Conservation (phyloP, 1,140 invertebrate species). For the Heliconius congener region DNA sequence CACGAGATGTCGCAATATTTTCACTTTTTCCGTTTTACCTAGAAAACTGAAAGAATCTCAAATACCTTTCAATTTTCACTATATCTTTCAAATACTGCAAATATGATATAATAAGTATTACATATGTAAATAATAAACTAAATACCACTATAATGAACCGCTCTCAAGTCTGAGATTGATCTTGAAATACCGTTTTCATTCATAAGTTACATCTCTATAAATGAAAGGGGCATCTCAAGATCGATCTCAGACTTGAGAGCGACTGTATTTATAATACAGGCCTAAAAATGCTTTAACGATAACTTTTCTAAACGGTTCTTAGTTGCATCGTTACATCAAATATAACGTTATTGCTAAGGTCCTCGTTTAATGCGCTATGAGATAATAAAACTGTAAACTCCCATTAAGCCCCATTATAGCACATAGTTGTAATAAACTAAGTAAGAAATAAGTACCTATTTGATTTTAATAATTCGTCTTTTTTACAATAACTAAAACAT, state of each 20-base stretch:
- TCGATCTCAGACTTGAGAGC: too few species aligned
- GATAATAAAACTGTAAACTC: slow-evolving; percentile 42
- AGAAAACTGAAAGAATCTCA: too few species aligned
- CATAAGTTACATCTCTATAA: background rate
- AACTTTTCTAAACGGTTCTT: background rate
- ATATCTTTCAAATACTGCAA: too few species aligned
- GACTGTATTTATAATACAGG: too few species aligned
- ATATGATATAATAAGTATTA: background rate
- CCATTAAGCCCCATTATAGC: slow-evolving; percentile 38
- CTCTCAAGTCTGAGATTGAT: too few species aligned
- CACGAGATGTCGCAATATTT: too few species aligned
- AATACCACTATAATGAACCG: too few species aligned
- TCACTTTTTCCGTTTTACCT: too few species aligned
- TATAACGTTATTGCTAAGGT: slow-evolving; percentile 16
- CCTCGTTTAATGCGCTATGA: slow-evolving; percentile 34
- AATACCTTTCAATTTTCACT: too few species aligned
- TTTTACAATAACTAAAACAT: slow-evolving; percentile 19
- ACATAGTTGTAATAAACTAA: slow-evolving; percentile 32
- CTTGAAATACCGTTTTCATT: too few species aligned
- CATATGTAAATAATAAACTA: background rate
- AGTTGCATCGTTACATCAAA: slow-evolving; percentile 14
- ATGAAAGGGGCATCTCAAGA: too few species aligned
- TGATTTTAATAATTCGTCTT: slow-evolving; percentile 30
- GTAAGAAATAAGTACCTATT: slow-evolving; percentile 27
- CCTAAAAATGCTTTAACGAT: background rate